Conservation (phyloP, 2,888 invertebrate species). For the Capitulum mitella region DNA sequence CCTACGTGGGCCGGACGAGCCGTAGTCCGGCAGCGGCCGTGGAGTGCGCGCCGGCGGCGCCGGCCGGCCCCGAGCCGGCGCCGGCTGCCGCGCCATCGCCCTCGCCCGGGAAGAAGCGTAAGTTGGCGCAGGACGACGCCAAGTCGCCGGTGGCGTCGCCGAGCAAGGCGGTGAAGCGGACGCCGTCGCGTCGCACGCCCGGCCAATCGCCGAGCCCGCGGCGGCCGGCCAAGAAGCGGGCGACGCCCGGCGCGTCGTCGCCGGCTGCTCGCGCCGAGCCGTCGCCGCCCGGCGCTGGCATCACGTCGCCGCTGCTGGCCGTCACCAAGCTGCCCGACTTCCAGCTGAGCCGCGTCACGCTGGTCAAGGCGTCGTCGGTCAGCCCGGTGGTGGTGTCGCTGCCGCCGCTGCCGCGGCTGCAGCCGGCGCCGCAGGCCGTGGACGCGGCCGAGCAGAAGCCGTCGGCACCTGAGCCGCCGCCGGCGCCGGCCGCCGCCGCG, state of each 20-base stretch:
- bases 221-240: not conserved
- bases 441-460: slow-evolving; percentile 61
- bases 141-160: slow-evolving; percentile 71
- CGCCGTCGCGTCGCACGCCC: slow-evolving; percentile 97
- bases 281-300: slow-evolving; percentile 52
- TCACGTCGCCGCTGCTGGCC: slow-evolving; percentile 72
- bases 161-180: slow-evolving; percentile 88
- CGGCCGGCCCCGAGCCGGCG: slow-evolving; percentile 57
- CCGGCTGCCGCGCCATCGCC: slow-evolving; percentile 60
- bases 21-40: not conserved
- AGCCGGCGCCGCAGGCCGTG: slow-evolving; percentile 92
- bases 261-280: not conserved
- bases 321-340: slow-evolving; percentile 61
- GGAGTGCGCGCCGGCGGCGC: slow-evolving; percentile 80
- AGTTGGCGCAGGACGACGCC: slow-evolving; percentile 54
- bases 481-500: not conserved
- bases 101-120: slow-evolving; percentile 47
- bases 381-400: slow-evolving; percentile 74
- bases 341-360: slow-evolving; percentile 19
- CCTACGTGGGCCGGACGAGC: not conserved
- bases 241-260: not conserved
- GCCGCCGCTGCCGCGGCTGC: slow-evolving; percentile 88
- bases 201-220: slow-evolving; percentile 63
- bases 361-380: slow-evolving; percentile 49
- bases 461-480: slow-evolving; percentile 47